phyloP scores from a whole-genome alignment of 1,140 invertebrate genomes.

The Scaptodrosophila lebanonensis region DNA sequence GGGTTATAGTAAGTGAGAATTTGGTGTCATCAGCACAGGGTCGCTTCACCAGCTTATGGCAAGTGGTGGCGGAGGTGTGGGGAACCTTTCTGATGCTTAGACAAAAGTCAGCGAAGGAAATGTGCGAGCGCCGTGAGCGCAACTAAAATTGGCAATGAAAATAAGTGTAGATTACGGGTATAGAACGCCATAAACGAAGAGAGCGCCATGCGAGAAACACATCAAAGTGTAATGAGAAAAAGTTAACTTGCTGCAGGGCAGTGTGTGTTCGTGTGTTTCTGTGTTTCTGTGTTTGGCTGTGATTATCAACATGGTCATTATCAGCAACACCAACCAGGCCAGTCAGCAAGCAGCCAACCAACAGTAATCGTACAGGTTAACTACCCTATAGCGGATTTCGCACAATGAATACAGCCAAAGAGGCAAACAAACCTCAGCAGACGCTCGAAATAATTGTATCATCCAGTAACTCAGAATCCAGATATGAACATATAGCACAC shows the following conservation, averaged over 20 bases:
- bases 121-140: slow-evolving; percentile 51
- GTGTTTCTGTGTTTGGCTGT: slow-evolving; percentile 37
- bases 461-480: too few relatives aligned
- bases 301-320: slow-evolving; percentile 38
- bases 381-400: too few relatives aligned
- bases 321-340: slow-evolving; percentile 17
- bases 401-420: too few relatives aligned
- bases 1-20: slow-evolving; percentile 48
- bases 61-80: too few relatives aligned
- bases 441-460: too few relatives aligned
- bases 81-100: background rate
- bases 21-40: slow-evolving; percentile 44
- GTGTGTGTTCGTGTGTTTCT: slow-evolving; percentile 19
- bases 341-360: too few relatives aligned
- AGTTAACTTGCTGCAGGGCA: slow-evolving; percentile 45
- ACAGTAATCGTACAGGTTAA: too few relatives aligned
- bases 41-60: too few relatives aligned
- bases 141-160: slow-evolving; percentile 57
- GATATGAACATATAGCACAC: too few relatives aligned
- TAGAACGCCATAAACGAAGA: background rate
- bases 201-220: slow-evolving; percentile 26
- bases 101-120: slow-evolving; percentile 56
- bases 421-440: too few relatives aligned
- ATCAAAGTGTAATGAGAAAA: slow-evolving; percentile 71
- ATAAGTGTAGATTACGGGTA: slow-evolving; percentile 57